A percentile compares a stretch with the other conserved stretches of the same genome.
phyloP scores from a whole-genome alignment of 2,797 vertebrate species.

The Sebastes itinus region DNA sequence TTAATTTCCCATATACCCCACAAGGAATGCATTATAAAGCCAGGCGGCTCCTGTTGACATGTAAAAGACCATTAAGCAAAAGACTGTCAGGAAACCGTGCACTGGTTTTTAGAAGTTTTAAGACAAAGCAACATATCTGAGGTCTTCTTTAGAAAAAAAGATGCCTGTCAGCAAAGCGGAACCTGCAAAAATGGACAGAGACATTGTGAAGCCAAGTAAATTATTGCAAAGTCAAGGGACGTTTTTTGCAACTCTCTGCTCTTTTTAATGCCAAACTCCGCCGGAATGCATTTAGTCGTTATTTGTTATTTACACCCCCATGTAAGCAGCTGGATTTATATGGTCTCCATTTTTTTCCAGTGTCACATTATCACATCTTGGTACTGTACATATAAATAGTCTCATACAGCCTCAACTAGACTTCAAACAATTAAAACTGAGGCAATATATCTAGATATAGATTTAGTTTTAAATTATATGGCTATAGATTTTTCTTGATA shows the following conservation, averaged over 20 bases:
- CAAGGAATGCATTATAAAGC: slow-evolving; percentile 66
- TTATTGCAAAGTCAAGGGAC: slow-evolving; percentile 82
- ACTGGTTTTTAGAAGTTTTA: slow-evolving; percentile 60
- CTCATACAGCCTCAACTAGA: slow-evolving; percentile 64
- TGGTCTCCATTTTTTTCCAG: slow-evolving; percentile 54
- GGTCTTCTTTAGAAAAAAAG: slow-evolving; percentile 65
- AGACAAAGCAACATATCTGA: slow-evolving; percentile 72
- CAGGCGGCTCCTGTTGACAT: slow-evolving; percentile 55
- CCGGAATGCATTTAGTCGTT: slow-evolving; percentile 65
- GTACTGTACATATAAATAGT: slow-evolving; percentile 66
- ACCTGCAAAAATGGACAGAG: slow-evolving; percentile 64
- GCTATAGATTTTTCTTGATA: slow-evolving; percentile 69
- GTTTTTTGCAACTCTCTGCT: slow-evolving; percentile 64
- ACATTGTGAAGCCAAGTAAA: slow-evolving; percentile 74
- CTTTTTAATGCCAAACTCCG: slow-evolving; percentile 62
- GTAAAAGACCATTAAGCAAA: slow-evolving; percentile 68
- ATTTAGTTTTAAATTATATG: slow-evolving; percentile 70
- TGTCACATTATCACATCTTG: slow-evolving; percentile 57
- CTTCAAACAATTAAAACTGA: slow-evolving; percentile 61
- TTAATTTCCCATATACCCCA: slow-evolving; percentile 62
- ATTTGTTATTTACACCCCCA: slow-evolving; percentile 67
- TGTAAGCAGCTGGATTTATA: slow-evolving; percentile 56
- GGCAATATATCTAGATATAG: slow-evolving; percentile 58
- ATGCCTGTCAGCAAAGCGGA: slow-evolving; percentile 65
- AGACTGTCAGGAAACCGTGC: slow-evolving; percentile 66